A percentile compares a stretch with the other conserved stretches of the same genome.
phyloP scores from a whole-genome alignment of 2,113 vertebrate genomes.

The Salvelinus fontinalis region DNA sequence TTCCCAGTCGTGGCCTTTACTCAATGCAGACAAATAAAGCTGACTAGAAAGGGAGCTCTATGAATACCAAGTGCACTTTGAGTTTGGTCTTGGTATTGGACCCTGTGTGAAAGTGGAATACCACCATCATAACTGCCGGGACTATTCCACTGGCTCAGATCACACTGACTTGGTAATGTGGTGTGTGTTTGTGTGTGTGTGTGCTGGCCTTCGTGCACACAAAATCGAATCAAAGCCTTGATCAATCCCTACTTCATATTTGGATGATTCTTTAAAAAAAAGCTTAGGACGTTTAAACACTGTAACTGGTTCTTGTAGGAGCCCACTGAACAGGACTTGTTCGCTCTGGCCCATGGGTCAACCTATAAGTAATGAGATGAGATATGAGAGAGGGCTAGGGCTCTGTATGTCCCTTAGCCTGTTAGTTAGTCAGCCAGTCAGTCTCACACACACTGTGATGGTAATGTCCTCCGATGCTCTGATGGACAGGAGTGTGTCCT shows the following conservation, averaged over 20 bases:
- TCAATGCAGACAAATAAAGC: constrained; percentile 42
- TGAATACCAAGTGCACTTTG: constrained; percentile 52
- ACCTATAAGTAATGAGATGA: constrained; percentile 52
- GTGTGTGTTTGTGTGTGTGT: too few species aligned
- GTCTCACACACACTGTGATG: constrained; percentile 33
- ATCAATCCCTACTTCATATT: not conserved
- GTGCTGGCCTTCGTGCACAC: too few species aligned
- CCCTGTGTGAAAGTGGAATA: constrained; percentile 32
- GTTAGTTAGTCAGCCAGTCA: too few species aligned
- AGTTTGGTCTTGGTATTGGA: not conserved
- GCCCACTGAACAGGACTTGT: not conserved
- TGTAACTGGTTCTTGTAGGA: too few species aligned
- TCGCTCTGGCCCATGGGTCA: constrained; percentile 40
- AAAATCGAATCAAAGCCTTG: not conserved
- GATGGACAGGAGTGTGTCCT: constrained; percentile 62
- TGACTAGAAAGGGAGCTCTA: constrained; percentile 32
- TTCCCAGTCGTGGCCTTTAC: constrained; percentile 38
- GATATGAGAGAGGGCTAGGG: constrained; percentile 6
- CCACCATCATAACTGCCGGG: constrained; percentile 12
- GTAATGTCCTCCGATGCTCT: constrained; percentile 62
- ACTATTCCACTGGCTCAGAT: constrained; percentile 21
- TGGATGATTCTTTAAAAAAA: not conserved
- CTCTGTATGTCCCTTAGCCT: too few species aligned
- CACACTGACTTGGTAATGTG: not conserved
- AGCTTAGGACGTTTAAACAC: constrained; percentile 6